Evolutionary conservation across 2,113 vertebrate species (phyloP).

Genomic region (Brachypodius melanocephalos): DNA sequence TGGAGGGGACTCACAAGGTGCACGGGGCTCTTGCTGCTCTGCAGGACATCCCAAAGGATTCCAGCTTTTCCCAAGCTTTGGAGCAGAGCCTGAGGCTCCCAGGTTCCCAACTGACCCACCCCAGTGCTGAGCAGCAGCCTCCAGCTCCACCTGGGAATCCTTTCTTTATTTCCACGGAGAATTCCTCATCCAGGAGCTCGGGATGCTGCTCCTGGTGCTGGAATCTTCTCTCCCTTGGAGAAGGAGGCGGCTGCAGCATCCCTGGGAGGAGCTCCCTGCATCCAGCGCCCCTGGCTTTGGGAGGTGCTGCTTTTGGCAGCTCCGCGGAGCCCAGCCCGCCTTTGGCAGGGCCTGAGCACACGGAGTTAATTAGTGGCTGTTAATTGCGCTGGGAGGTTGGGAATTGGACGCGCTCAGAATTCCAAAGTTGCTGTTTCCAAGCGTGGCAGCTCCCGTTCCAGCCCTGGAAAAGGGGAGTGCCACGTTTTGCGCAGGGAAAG

Average conservation of each 20-base stretch:
- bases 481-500: fast-evolving
- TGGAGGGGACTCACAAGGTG: not conserved
- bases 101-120: fast-evolving
- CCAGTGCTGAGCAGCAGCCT: not conserved
- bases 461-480: fast-evolving
- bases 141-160: not conserved
- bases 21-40: fast-evolving
- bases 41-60: not conserved
- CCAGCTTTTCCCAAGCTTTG: not conserved
- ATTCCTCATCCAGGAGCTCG: fast-evolving
- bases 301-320: not conserved
- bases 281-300: not conserved
- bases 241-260: not conserved
- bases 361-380: not conserved
- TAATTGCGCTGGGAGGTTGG: not conserved
- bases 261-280: not conserved
- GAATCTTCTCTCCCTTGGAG: fast-evolving
- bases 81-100: not conserved
- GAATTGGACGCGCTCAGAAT: not conserved
- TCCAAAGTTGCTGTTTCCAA: not conserved
- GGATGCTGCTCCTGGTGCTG: not conserved
- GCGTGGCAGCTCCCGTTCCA: not conserved
- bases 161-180: not conserved
- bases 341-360: not conserved
- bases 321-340: not conserved